A percentile compares a stretch with the other conserved stretches of the same genome.
Evolutionary conservation across 1,140 invertebrate species (phyloP).

Genomic region (Muscidifurax raptorellus): DNA sequence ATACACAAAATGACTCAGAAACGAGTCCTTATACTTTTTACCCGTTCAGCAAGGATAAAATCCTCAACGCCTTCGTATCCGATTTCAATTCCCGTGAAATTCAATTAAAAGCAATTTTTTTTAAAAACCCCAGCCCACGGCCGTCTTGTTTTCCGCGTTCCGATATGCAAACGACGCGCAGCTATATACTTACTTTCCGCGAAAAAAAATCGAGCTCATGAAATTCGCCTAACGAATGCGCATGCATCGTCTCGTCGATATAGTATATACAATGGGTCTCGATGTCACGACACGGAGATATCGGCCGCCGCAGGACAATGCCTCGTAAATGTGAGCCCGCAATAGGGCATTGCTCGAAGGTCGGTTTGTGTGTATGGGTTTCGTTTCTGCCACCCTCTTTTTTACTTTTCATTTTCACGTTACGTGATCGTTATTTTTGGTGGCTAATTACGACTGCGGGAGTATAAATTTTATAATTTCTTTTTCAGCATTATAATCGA

Average conservation of each 20-base stretch:
- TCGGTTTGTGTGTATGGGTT: neutral
- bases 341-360: neutral
- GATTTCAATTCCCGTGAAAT: no score
- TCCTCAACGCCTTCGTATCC: no score
- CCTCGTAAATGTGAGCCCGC: conserved; percentile 22
- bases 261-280: neutral
- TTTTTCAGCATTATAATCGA: no score
- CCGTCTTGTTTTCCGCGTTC: neutral
- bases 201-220: neutral
- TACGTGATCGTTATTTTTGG: neutral
- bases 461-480: no score
- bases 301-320: conserved; percentile 18
- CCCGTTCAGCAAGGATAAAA: no score
- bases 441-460: no score
- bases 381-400: neutral
- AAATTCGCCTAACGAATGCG: conserved; percentile 17
- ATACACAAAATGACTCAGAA: no score
- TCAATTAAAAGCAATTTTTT: no score
- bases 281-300: conserved; percentile 25
- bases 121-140: no score
- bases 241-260: no score
- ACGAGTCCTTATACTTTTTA: no score
- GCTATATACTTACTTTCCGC: neutral
- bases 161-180: neutral
- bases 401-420: neutral